Conservation (phyloP, 1,140 invertebrate species). For the Zaprionus kolodkinae region DNA sequence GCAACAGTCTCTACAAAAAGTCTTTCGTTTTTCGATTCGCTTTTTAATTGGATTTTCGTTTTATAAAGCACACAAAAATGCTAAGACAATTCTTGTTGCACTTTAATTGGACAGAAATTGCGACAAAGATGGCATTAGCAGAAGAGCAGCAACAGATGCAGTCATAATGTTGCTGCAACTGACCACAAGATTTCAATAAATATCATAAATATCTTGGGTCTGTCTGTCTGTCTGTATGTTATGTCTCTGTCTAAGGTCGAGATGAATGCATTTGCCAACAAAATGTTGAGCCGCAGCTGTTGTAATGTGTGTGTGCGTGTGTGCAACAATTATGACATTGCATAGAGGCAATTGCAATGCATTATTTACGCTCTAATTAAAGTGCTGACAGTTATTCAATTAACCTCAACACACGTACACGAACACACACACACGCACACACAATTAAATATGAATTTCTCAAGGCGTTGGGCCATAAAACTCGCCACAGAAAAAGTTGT, state of each 20-base stretch:
- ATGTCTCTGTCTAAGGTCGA: slow-evolving; percentile 43
- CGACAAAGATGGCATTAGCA: slow-evolving; percentile 24
- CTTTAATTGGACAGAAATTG: slow-evolving; percentile 76
- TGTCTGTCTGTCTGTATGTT: neutral
- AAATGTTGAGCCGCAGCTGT: slow-evolving; percentile 16
- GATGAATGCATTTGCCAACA: slow-evolving; percentile 44
- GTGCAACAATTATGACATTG: slow-evolving; percentile 71
- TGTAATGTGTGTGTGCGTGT: slow-evolving; percentile 13
- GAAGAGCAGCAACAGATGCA: slow-evolving; percentile 29
- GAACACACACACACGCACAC: slow-evolving; percentile 42
- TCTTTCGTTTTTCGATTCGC: neutral
- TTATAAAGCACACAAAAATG: slow-evolving; percentile 17
- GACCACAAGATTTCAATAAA: slow-evolving; percentile 77
- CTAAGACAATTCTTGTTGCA: slow-evolving; percentile 42
- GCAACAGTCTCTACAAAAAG: too few relatives aligned
- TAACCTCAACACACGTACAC: slow-evolving; percentile 51
- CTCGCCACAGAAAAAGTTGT: slow-evolving; percentile 14
- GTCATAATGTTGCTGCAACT: slow-evolving; percentile 47
- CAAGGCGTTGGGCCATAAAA: slow-evolving; percentile 52
- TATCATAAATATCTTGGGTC: slow-evolving; percentile 29
- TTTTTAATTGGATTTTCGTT: slow-evolving; percentile 17
- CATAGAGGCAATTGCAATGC: slow-evolving; percentile 56
- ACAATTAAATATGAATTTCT: slow-evolving; percentile 77
- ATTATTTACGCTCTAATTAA: slow-evolving; percentile 81
- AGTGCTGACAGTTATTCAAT: slow-evolving; percentile 81